phyloP scores from a whole-genome alignment of 2,888 invertebrate genomes.

The Campoletis raptor region DNA sequence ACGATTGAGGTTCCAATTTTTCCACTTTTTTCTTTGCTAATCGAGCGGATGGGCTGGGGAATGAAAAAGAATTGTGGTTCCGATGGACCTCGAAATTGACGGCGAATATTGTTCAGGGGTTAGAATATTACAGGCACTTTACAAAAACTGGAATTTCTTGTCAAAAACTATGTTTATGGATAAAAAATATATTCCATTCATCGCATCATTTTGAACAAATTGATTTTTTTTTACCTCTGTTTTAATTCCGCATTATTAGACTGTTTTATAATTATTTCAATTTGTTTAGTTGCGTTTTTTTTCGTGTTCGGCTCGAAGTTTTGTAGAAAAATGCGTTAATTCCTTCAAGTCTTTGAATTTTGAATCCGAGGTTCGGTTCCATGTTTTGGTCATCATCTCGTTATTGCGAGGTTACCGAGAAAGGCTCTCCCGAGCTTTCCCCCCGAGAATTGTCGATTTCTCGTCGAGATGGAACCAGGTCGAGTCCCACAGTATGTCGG shows the following conservation, averaged over 20 bases:
- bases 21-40: slow-evolving; percentile 35
- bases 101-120: not conserved
- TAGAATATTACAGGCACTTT: not conserved
- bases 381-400: slow-evolving; percentile 13
- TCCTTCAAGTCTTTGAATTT: not conserved
- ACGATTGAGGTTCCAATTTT: not conserved
- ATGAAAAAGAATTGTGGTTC: slow-evolving; percentile 11
- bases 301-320: not conserved
- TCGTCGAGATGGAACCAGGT: slow-evolving; percentile 17
- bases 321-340: not conserved
- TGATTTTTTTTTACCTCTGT: not conserved
- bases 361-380: not conserved
- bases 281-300: not conserved
- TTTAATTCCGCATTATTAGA: not conserved
- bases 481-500: slow-evolving; percentile 49
- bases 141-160: not conserved
- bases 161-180: no score
- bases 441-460: slow-evolving; percentile 29
- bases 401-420: not conserved
- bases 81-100: slow-evolving; percentile 42
- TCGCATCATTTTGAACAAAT: no score
- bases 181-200: no score
- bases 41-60: slow-evolving; percentile 9
- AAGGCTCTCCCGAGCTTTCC: slow-evolving; percentile 31
- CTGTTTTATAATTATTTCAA: not conserved